These are phyloP conservation scores for Tinamus guttatus DNA, from an alignment of 2,113 vertebrate species.

Conservation along the genomic window DNA sequence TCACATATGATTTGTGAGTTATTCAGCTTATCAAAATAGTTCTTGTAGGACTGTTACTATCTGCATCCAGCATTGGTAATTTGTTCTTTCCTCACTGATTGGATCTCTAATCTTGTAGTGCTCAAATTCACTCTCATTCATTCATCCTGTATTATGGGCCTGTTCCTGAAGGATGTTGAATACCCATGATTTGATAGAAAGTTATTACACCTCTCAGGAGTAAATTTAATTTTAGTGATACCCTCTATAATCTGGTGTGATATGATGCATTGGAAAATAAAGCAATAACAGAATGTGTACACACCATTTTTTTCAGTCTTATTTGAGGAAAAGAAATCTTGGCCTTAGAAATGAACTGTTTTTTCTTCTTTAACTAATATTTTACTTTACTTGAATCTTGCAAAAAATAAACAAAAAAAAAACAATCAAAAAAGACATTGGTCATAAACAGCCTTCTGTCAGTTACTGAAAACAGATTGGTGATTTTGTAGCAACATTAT, in stretches of 20 bases:
- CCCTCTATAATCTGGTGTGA: background rate
- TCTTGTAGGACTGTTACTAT: background rate
- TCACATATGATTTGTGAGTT: background rate
- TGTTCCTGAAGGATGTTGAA: background rate
- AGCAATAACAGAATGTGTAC: background rate
- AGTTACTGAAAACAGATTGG: background rate
- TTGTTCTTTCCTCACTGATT: background rate
- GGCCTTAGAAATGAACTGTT: background rate
- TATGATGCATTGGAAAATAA: constrained; percentile 41
- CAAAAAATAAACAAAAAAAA: background rate
- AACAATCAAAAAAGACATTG: background rate
- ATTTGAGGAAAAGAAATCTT: background rate
- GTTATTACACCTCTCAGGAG: constrained; percentile 21
- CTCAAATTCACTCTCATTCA: background rate
- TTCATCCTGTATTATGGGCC: background rate
- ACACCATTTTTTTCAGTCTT: background rate
- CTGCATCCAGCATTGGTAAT: background rate
- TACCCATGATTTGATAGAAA: constrained; percentile 44
- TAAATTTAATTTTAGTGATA: constrained; percentile 51
- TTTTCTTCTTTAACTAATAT: background rate
- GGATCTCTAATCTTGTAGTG: background rate
- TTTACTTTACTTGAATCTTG: background rate
- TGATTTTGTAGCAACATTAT: background rate
- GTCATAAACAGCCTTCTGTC: background rate
- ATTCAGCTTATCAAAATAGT: background rate